Conservation (phyloP, 2,797 vertebrate genomes). For the Manis pentadactyla region DNA sequence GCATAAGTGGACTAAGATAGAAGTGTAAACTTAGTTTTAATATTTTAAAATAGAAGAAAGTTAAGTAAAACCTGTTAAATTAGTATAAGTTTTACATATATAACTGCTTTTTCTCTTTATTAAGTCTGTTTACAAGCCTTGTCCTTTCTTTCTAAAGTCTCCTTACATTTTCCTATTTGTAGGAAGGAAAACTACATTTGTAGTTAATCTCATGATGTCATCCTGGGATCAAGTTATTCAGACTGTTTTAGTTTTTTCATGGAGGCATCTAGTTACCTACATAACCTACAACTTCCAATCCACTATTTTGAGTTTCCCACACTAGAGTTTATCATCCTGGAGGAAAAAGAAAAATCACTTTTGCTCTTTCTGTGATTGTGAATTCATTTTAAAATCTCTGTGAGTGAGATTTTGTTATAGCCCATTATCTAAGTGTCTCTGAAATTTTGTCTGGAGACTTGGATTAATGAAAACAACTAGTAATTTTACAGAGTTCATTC, state of each 20-base stretch:
- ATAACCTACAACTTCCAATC: background rate
- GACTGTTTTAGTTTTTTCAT: background rate
- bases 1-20: background rate
- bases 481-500: background rate
- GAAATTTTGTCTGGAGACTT: constrained; percentile 15
- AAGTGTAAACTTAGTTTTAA: background rate
- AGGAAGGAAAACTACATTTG: background rate
- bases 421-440: background rate
- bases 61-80: background rate
- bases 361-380: background rate
- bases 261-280: background rate
- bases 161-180: background rate
- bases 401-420: background rate
- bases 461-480: constrained; percentile 28
- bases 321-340: background rate
- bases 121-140: background rate
- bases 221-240: background rate
- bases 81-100: background rate
- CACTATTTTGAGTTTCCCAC: background rate
- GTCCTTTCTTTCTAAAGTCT: background rate
- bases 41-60: constrained; percentile 16
- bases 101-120: background rate
- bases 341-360: background rate
- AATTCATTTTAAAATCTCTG: background rate
- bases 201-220: background rate